phyloP scores from a whole-genome alignment of 2,888 invertebrate species.

The Synanthedon formicaeformis region DNA sequence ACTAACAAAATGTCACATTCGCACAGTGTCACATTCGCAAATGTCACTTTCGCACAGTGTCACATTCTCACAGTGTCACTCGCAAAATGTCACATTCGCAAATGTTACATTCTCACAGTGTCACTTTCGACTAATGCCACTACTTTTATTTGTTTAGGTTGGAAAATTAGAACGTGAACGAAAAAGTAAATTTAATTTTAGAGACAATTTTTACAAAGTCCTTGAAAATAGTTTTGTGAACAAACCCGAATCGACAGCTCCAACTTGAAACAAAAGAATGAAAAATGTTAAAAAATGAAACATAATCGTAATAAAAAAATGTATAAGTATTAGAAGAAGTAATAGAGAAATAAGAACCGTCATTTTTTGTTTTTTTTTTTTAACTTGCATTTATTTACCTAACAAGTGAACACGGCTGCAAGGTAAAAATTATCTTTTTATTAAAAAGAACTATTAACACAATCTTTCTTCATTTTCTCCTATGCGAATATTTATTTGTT shows the following conservation, averaged over 20 bases:
- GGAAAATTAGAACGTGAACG: background rate
- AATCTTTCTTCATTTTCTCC: slow-evolving; percentile 52
- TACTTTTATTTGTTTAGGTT: background rate
- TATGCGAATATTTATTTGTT: slow-evolving; percentile 2
- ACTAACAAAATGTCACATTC: too few species aligned
- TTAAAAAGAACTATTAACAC: background rate
- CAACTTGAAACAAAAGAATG: slow-evolving; percentile 13
- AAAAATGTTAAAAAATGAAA: background rate
- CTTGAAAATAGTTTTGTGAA: slow-evolving; percentile 16
- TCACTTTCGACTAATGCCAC: too few species aligned
- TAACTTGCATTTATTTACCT: slow-evolving; percentile 5
- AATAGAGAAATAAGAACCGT: slow-evolving; percentile 7
- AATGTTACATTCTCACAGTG: too few species aligned
- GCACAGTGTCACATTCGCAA: too few species aligned
- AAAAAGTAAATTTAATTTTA: slow-evolving; percentile 1
- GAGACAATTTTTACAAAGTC: slow-evolving; percentile 31
- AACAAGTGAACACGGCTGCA: slow-evolving; percentile 45
- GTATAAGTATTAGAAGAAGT: slow-evolving; percentile 4
- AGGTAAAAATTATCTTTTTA: slow-evolving; percentile 26
- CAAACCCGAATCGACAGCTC: slow-evolving; percentile 27
- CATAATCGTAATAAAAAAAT: background rate
- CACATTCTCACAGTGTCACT: too few species aligned
- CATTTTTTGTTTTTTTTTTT: slow-evolving; percentile 8
- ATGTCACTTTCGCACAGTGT: too few species aligned
- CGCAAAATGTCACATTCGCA: too few species aligned